Evolutionary conservation across 2,797 vertebrate species (phyloP).

Genomic region (Hozukius guyotensis): DNA sequence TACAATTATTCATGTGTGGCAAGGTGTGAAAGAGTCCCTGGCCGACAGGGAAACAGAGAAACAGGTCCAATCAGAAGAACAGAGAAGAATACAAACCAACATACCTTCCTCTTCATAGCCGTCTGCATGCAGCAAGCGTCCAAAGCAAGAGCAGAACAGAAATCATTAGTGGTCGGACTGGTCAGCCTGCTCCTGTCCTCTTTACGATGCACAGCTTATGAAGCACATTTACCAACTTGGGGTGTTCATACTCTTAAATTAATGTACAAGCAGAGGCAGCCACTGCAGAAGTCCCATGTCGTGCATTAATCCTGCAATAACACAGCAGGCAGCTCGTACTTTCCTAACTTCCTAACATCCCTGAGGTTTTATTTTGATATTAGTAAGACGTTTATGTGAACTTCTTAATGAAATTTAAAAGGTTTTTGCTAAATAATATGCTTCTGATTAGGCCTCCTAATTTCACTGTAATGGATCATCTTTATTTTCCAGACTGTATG

Average conservation of each 20-base stretch:
- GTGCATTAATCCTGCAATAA: background rate
- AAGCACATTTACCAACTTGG: conserved; percentile 64
- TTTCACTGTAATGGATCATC: no score
- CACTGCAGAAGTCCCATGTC: conserved; percentile 44
- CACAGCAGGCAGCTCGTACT: background rate
- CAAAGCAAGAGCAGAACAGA: conserved; percentile 86
- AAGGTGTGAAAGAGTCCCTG: background rate
- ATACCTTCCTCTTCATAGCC: conserved; percentile 88
- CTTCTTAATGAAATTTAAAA: no score
- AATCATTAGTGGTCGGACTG: conserved; percentile 66
- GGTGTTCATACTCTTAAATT: conserved; percentile 17
- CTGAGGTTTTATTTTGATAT: background rate
- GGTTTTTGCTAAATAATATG: no score
- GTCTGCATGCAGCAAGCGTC: conserved; percentile 87
- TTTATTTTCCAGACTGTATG: no score
- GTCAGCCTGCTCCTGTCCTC: conserved; percentile 41
- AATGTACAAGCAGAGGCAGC: background rate
- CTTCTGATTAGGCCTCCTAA: no score
- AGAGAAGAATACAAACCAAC: conserved; percentile 70
- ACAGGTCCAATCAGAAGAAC: conserved; percentile 42
- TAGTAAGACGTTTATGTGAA: background rate
- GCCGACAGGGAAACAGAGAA: conserved; percentile 9
- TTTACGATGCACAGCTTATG: conserved; percentile 53
- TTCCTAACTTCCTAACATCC: background rate
- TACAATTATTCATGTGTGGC: background rate